Evolutionary conservation across 2,888 invertebrate genomes (phyloP).

Genomic region (Portevinia maculata): DNA sequence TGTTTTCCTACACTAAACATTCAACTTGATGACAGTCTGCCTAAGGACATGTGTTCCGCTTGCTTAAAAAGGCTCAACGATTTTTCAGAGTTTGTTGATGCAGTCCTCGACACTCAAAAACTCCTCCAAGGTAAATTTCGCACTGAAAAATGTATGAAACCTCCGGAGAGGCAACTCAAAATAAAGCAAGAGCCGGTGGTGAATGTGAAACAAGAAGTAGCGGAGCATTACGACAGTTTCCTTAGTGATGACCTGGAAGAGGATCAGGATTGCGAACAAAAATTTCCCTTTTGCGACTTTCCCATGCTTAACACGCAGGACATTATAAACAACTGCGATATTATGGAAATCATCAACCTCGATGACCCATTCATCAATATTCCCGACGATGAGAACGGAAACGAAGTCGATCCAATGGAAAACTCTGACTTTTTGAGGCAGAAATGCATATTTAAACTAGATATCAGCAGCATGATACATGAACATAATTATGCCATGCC

Average conservation of each 20-base stretch:
- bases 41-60: slow-evolving; percentile 80
- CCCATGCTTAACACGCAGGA: slow-evolving; percentile 80
- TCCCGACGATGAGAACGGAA: slow-evolving; percentile 79
- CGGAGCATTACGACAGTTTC: slow-evolving; percentile 79
- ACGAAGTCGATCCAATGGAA: slow-evolving; percentile 49
- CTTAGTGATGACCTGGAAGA: slow-evolving; percentile 78
- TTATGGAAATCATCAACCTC: slow-evolving; percentile 82
- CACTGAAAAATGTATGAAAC: slow-evolving; percentile 61
- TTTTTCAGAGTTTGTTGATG: slow-evolving; percentile 81
- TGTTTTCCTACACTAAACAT: slow-evolving; percentile 82
- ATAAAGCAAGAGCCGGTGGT: slow-evolving; percentile 82
- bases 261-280: slow-evolving; percentile 79
- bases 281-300: slow-evolving; percentile 80
- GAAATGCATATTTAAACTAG: slow-evolving; percentile 13
- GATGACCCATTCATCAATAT: slow-evolving; percentile 82
- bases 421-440: slow-evolving; percentile 26
- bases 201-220: slow-evolving; percentile 81
- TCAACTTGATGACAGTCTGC: slow-evolving; percentile 80
- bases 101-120: slow-evolving; percentile 80
- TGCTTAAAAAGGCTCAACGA: slow-evolving; percentile 79
- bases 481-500: slow-evolving; percentile 81
- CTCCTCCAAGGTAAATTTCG: slow-evolving; percentile 79
- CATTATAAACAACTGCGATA: slow-evolving; percentile 82
- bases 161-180: slow-evolving; percentile 78
- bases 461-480: slow-evolving; percentile 75